Evolutionary conservation across 2,888 invertebrate species (phyloP), one percentile per base, ranked within the genome.

Genomic region (Thymelicus acteon): DNA sequence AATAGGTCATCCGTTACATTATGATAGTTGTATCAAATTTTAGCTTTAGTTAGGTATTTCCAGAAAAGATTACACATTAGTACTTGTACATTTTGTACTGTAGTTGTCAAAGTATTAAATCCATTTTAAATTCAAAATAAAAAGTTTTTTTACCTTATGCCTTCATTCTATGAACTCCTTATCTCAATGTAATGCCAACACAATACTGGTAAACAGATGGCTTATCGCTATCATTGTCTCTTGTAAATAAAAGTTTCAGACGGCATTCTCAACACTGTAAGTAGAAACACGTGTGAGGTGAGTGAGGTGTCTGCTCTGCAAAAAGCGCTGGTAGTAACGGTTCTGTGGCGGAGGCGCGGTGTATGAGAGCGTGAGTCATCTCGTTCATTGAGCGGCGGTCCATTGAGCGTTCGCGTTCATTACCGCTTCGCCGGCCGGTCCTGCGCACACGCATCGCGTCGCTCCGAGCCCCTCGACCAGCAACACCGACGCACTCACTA

Each of bases 361-460:
- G 90, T 83, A 86, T 93, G 93, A 92, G 87, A 92, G 91, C 82
- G 87, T 93, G 93, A 93, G 87, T 92, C 92, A 93, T 86, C 87
- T 82, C 82, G 80, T 82, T 81, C 85, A 85, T 84, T 85, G 83
- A 85, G 84, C 78, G 80, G 77, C 78, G 81, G 90, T 88, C 92
- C 92, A 92, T 92, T 92, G 88, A 92, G 89, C 90, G 91, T 87
- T 86, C 83, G 88, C 87, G 88, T 89, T 92, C 91, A 92, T 92
- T 92, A 92, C 92, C 86, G 90, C 87, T 93, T 86, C 89, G 88
- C 92, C 92, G 92, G 94, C 93, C 94, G 94, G 90, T 86, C 87
- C 90, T 82, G 90, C 88, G 87, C 92, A 86, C 91, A 91, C 90
- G 88, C 92, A 86, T 86, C 81, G 88, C 91, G 91, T 92, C 88